phyloP scores from a whole-genome alignment of 2,113 vertebrate genomes.

The Rhagologus leucostigma region DNA sequence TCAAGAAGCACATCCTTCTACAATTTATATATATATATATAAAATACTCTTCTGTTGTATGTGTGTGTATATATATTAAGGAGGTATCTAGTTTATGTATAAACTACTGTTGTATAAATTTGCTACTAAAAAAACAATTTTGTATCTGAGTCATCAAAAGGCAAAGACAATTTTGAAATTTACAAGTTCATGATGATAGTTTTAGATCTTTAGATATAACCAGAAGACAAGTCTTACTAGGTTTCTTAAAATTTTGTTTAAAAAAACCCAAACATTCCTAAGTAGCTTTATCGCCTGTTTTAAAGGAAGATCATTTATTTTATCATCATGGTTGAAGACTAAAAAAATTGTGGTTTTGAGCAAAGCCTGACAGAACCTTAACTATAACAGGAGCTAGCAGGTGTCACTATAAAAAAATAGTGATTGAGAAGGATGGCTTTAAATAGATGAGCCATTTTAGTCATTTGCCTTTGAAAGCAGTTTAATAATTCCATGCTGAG shows the following conservation, averaged over 20 bases:
- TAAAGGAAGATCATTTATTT: not conserved
- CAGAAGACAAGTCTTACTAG: not conserved
- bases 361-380: slow-evolving; percentile 47
- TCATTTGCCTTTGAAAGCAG: slow-evolving; percentile 68
- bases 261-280: not conserved
- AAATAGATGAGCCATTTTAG: slow-evolving; percentile 73
- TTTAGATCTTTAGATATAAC: not conserved
- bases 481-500: slow-evolving; percentile 77
- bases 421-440: slow-evolving; percentile 63
- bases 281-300: not conserved
- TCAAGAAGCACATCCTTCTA: not conserved
- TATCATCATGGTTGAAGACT: not conserved
- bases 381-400: slow-evolving; percentile 16
- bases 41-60: not conserved
- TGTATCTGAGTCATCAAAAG: not conserved
- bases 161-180: not conserved
- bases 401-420: slow-evolving; percentile 26
- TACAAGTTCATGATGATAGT: not conserved
- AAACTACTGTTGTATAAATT: not conserved
- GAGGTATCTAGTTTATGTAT: not conserved
- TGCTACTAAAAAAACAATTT: not conserved
- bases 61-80: not conserved
- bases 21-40: not conserved
- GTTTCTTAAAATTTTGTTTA: not conserved
- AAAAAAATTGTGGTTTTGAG: not conserved